Percentiles rank a stretch among this genome's conserved stretches.
Evolutionary conservation across 2,113 vertebrate species (phyloP).

Genomic region (Leucosticte australis): DNA sequence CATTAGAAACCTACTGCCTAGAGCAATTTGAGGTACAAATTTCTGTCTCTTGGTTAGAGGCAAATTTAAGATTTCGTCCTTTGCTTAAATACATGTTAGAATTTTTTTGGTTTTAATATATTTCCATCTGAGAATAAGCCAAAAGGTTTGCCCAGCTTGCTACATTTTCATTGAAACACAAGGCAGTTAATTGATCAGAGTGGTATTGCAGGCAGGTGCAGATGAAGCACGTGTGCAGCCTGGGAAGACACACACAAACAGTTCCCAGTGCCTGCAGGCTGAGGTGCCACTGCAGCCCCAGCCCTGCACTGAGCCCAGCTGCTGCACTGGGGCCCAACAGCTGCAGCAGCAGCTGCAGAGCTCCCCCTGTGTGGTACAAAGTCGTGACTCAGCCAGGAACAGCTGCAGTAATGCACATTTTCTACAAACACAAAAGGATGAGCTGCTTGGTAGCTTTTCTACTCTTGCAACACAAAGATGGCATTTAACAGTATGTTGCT

Average conservation of each 20-base stretch:
- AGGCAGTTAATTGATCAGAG: neutral
- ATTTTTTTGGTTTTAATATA: constrained; percentile 53
- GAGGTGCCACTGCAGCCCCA: neutral
- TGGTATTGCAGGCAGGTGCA: neutral
- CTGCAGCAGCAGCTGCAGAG: neutral
- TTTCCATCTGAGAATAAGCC: constrained; percentile 26
- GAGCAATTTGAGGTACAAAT: neutral
- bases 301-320: neutral
- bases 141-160: constrained; percentile 3
- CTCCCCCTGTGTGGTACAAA: neutral
- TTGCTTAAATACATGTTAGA: constrained; percentile 43
- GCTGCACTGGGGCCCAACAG: neutral
- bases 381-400: neutral
- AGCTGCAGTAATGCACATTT: neutral
- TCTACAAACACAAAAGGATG: constrained; percentile 10
- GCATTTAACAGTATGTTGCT: constrained; percentile 51
- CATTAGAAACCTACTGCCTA: constrained; percentile 38
- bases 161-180: neutral
- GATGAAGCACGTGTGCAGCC: neutral
- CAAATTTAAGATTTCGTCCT: neutral
- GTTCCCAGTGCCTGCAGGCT: neutral
- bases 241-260: neutral
- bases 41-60: constrained; percentile 31
- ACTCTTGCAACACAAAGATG: constrained; percentile 8
- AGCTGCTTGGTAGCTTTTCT: constrained; percentile 1